Conservation (phyloP, 1,140 invertebrate species). For the Temnothorax nylanderi region DNA sequence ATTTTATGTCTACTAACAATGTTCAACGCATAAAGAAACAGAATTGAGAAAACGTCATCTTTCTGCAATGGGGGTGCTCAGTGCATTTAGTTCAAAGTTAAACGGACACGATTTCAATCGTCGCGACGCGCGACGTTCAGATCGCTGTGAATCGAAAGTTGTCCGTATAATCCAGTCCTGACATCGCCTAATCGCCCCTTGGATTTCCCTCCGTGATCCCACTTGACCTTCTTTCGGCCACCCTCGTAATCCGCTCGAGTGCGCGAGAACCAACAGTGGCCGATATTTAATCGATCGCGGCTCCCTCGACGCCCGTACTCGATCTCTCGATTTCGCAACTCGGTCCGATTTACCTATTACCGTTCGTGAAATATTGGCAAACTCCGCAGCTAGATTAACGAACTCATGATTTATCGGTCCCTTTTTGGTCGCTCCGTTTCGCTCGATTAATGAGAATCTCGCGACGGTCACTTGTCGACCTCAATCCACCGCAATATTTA, state of each 20-base stretch:
- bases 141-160: slow-evolving; percentile 7
- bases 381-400: slow-evolving; percentile 67
- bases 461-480: slow-evolving; percentile 51
- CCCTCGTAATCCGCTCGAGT: slow-evolving; percentile 56
- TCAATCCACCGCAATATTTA: slow-evolving; percentile 42
- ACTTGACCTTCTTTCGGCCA: slow-evolving; percentile 60
- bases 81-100: slow-evolving; percentile 35
- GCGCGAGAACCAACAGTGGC: slow-evolving; percentile 41
- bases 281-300: slow-evolving; percentile 70
- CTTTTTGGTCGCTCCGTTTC: slow-evolving; percentile 55
- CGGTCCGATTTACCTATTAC: slow-evolving; percentile 68
- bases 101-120: slow-evolving; percentile 54
- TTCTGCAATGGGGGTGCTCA: background rate
- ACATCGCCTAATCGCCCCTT: slow-evolving; percentile 61
- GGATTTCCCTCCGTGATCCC: slow-evolving; percentile 46
- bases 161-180: slow-evolving; percentile 51
- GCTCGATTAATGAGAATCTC: slow-evolving; percentile 59
- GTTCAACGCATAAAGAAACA: background rate
- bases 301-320: slow-evolving; percentile 43
- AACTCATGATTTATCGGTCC: slow-evolving; percentile 67
- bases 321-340: slow-evolving; percentile 64
- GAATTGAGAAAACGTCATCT: slow-evolving; percentile 8
- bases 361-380: slow-evolving; percentile 70
- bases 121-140: slow-evolving; percentile 38
- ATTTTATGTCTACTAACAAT: background rate